These are phyloP conservation scores for Anastrepha obliqua DNA, from an alignment of 1,140 invertebrate genomes.

Conservation along the genomic window DNA sequence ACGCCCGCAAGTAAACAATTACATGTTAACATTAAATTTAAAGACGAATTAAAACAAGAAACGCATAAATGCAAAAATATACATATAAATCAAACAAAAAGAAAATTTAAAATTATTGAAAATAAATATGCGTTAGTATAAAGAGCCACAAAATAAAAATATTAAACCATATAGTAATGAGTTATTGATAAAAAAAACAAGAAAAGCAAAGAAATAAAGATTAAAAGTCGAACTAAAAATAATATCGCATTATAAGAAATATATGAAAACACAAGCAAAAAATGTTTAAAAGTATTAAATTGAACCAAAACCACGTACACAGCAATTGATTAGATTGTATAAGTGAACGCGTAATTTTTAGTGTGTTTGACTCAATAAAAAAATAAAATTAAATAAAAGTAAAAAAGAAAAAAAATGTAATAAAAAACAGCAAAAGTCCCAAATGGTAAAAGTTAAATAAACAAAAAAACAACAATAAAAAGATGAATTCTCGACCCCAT, in stretches of 20 bases:
- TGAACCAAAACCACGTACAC: background rate
- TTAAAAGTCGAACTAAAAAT: background rate
- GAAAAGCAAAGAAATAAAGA: constrained; percentile 57
- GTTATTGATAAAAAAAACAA: constrained; percentile 56
- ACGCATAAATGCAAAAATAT: constrained; percentile 67
- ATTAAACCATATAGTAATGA: constrained; percentile 38
- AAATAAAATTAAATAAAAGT: constrained; percentile 13
- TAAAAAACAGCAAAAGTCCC: background rate
- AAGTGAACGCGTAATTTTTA: constrained; percentile 52
- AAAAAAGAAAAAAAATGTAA: background rate
- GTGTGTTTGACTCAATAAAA: constrained; percentile 43
- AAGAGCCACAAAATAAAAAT: constrained; percentile 26
- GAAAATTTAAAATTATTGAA: constrained; percentile 36
- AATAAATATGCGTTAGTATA: constrained; percentile 46
- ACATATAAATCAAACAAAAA: constrained; percentile 58
- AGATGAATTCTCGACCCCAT: background rate
- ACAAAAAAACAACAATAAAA: background rate
- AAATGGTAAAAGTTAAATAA: background rate
- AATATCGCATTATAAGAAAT: constrained; percentile 6
- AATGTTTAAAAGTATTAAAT: constrained; percentile 55
- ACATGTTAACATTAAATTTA: constrained; percentile 74
- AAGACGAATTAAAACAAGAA: constrained; percentile 63
- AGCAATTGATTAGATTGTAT: constrained; percentile 45
- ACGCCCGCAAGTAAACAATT: constrained; percentile 69
- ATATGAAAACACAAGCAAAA: constrained; percentile 39